phyloP scores from a whole-genome alignment of 2,797 vertebrate species.

The Sphenopsis melanotis region DNA sequence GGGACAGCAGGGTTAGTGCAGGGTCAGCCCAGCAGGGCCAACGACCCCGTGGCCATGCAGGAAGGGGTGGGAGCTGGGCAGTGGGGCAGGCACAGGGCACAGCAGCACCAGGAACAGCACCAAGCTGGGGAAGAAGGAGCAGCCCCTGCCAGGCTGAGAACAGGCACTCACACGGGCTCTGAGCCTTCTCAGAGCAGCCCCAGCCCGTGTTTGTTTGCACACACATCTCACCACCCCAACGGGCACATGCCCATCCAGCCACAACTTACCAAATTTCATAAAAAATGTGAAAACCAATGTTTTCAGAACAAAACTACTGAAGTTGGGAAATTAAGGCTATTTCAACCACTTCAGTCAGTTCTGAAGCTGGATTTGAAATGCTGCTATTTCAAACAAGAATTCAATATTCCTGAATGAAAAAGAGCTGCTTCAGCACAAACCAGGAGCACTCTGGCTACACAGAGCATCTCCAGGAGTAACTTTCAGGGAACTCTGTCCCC shows the following conservation, averaged over 20 bases:
- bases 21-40: background rate
- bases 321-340: background rate
- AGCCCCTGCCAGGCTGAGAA: background rate
- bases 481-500: background rate
- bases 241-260: accelerated
- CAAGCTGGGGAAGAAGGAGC: background rate
- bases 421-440: background rate
- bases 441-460: background rate
- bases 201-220: background rate
- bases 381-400: background rate
- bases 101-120: background rate
- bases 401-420: background rate
- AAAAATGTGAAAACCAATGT: accelerated
- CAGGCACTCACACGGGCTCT: accelerated
- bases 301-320: background rate
- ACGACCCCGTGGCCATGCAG: accelerated
- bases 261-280: background rate
- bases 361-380: background rate
- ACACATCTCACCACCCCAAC: background rate
- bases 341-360: background rate
- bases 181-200: background rate
- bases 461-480: background rate
- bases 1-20: background rate
- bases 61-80: background rate
- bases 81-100: background rate